These are phyloP conservation scores for Xestia rhomboidea DNA, from an alignment of 2,888 invertebrate species.

Conservation along the genomic window DNA sequence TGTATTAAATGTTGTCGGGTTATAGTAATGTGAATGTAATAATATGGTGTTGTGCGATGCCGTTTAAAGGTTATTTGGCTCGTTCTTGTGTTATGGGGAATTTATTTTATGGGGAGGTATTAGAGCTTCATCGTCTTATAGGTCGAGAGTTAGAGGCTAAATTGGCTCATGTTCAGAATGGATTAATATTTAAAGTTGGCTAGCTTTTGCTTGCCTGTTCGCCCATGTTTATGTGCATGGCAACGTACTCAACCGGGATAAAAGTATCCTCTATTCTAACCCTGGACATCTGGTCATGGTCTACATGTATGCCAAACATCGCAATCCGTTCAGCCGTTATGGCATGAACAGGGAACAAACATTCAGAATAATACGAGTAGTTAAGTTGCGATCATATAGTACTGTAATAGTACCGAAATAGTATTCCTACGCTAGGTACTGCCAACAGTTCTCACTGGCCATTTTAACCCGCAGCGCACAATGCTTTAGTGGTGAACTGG, in stretches of 20 bases:
- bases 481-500: conserved; percentile 13
- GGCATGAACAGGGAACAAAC: not conserved
- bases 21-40: conserved; percentile 61
- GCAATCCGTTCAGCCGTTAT: not conserved
- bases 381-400: not conserved
- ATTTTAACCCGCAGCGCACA: conserved; percentile 14
- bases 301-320: not conserved
- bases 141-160: conserved; percentile 1
- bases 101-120: conserved; percentile 35
- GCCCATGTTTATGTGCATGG: not conserved
- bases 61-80: conserved; percentile 36
- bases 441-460: not conserved
- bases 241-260: not conserved
- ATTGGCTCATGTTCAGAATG: not conserved
- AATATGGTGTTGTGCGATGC: conserved; percentile 15
- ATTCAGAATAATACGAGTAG: not conserved
- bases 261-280: not conserved
- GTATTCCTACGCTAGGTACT: not conserved
- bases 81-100: not conserved
- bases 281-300: not conserved
- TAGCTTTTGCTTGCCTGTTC: not conserved
- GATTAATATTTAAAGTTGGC: not conserved
- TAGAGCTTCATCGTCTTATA: not conserved
- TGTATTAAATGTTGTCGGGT: conserved; percentile 51
- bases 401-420: not conserved